Percentiles rank a stretch among this genome's conserved stretches.
phyloP scores from a whole-genome alignment of 30 jellyfish, hydroid and myxozoan genomes.

The Pseudorhiza aurosa region DNA sequence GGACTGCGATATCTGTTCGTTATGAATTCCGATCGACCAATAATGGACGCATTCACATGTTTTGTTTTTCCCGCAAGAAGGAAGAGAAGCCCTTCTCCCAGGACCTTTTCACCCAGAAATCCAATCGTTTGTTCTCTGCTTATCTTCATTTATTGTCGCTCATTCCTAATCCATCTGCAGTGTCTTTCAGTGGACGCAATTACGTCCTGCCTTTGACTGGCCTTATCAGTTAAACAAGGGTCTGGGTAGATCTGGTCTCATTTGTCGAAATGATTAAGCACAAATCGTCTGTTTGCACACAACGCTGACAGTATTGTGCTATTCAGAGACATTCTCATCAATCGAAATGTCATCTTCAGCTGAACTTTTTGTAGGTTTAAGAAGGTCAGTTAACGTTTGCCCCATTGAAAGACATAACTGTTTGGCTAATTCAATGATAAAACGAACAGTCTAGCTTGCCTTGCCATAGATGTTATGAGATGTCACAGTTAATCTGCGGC shows the following conservation, averaged over 20 bases:
- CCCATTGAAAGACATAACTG: background rate
- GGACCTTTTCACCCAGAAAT: constrained; percentile 36
- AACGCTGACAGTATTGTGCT: background rate
- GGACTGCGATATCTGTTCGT: background rate
- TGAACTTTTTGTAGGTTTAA: background rate
- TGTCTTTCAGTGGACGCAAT: too few relatives aligned
- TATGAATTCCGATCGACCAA: background rate
- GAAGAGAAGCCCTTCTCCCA: background rate
- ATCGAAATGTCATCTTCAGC: background rate
- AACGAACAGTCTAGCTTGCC: too few relatives aligned
- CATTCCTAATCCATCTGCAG: background rate
- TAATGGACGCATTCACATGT: background rate
- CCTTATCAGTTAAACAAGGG: too few relatives aligned
- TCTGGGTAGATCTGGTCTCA: too few relatives aligned
- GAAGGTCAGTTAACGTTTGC: background rate
- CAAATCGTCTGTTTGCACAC: too few relatives aligned
- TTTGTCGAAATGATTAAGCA: too few relatives aligned
- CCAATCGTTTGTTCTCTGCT: background rate
- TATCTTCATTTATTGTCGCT: background rate
- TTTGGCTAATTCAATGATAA: background rate
- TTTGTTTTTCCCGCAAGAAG: background rate
- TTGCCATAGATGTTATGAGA: background rate
- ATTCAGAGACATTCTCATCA: background rate
- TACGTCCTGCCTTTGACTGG: background rate
- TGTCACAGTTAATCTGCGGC: background rate